Percentiles rank a stretch among this genome's conserved stretches.
Evolutionary conservation across 2,113 vertebrate species (phyloP).

Genomic region (Arvicanthis niloticus): DNA sequence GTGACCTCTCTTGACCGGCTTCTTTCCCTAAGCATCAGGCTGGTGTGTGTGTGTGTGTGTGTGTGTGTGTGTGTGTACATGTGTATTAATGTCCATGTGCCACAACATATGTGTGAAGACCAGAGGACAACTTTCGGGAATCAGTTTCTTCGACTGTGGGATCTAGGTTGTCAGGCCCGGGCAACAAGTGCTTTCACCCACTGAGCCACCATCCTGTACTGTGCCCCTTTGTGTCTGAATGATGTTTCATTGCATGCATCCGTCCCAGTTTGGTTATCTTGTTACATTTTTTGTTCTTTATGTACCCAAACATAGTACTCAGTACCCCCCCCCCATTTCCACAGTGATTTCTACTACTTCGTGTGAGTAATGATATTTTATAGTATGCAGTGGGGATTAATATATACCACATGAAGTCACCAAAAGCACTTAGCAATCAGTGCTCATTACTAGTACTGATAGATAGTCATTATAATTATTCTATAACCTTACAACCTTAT

Average conservation of each 20-base stretch:
- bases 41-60: not conserved
- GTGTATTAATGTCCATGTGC: not conserved
- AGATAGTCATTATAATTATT: not conserved
- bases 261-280: not conserved
- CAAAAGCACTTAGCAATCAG: not conserved
- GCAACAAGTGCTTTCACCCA: not conserved
- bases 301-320: not conserved
- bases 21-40: no score
- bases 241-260: not conserved
- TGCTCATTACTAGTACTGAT: not conserved
- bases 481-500: not conserved
- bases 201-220: accelerated
- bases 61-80: accelerated
- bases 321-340: not conserved
- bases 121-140: not conserved
- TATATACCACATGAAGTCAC: not conserved
- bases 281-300: not conserved
- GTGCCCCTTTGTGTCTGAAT: not conserved
- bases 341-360: not conserved
- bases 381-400: not conserved
- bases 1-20: not conserved
- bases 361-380: not conserved
- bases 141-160: not conserved
- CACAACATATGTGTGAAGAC: not conserved
- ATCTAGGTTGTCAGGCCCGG: not conserved